Evolutionary conservation across 2,113 vertebrate species (phyloP), one percentile per base, ranked within the genome.

Genomic region (Australoheros scitulus): DNA sequence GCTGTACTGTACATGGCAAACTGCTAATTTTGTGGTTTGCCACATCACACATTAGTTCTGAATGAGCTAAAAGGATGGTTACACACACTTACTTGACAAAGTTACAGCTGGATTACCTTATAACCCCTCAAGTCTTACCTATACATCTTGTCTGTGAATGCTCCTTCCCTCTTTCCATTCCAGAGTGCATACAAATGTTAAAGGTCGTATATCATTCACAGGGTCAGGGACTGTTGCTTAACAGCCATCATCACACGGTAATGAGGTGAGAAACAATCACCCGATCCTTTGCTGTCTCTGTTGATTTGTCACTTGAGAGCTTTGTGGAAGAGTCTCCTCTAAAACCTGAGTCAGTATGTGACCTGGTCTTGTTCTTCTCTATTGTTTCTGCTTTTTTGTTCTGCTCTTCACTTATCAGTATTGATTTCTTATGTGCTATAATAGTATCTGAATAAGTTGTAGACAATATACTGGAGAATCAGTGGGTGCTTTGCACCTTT

Each of bases 241-340:
- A 85, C 76, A 52, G 43, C 74, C 61, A 63, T 86, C 80, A 84
- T 86, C 80, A 84, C 76, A 79, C 76, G 38, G 76, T 86, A 85
- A 81, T 79, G 56, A 72, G 68, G 47, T 72, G 68, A 55, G 68
- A 72, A 80, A 88, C 77, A 41, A 77, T 72, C 55, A 70, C 75
- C 79, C 79, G 86, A 88, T 80, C 82, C 58, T 60, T 77, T 79
- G 80, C 58, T 75, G 29, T 36, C 63, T 70, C 34, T 75, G 84
- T 89, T 83, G 86, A 70, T 92, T 88, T 91, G 91, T 93, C 91
- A 95, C 85, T 32, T 89, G 90, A 94, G 84, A 91, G 81, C 79
- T 80, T 59, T 36, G 18, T 58, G 59, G 84, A 81, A 76, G 68
- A 57, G 50, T 38, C 65, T 22, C 64, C 24, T 87, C 80, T 82